Conservation (phyloP, 1,140 invertebrate genomes). For the Penaeus vannamei region DNA sequence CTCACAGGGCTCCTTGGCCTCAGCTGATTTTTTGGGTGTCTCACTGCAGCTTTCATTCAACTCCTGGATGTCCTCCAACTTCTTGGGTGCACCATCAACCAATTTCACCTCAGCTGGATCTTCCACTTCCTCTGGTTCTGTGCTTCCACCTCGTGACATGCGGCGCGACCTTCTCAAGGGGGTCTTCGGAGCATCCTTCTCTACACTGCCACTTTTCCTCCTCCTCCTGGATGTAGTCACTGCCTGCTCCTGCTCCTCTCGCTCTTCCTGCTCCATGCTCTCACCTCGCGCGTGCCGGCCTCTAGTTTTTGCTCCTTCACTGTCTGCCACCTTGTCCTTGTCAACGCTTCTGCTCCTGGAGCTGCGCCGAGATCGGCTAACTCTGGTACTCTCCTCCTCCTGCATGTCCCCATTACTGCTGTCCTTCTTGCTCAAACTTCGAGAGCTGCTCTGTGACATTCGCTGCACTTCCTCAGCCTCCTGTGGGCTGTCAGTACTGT, state of each 20-base stretch:
- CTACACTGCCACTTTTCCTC: background rate
- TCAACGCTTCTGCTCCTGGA: constrained; percentile 31
- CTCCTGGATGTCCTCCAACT: constrained; percentile 38
- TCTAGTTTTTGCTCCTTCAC: constrained; percentile 10
- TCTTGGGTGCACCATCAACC: background rate
- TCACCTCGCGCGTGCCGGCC: background rate
- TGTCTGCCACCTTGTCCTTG: constrained; percentile 23
- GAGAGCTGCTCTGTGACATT: constrained; percentile 18
- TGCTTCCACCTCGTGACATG: background rate
- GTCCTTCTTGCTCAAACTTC: background rate
- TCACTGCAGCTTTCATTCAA: constrained; percentile 35
- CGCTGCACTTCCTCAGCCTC: background rate
- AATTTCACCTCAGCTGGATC: background rate
- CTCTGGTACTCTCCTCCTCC: constrained; percentile 16
- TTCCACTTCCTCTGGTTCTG: constrained; percentile 21
- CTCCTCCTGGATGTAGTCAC: constrained; percentile 2
- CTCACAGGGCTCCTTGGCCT: background rate
- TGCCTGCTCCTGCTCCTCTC: constrained; percentile 1
- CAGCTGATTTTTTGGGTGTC: constrained; percentile 5
- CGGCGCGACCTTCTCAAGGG: background rate
- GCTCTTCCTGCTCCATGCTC: constrained; percentile 31
- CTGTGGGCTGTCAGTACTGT: constrained; percentile 38
- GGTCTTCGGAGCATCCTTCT: background rate
- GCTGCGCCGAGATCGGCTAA: background rate
- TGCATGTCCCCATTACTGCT: constrained; percentile 45